Evolutionary conservation across 1,140 invertebrate genomes (phyloP).

Genomic region (Zaprionus gabonicus): DNA sequence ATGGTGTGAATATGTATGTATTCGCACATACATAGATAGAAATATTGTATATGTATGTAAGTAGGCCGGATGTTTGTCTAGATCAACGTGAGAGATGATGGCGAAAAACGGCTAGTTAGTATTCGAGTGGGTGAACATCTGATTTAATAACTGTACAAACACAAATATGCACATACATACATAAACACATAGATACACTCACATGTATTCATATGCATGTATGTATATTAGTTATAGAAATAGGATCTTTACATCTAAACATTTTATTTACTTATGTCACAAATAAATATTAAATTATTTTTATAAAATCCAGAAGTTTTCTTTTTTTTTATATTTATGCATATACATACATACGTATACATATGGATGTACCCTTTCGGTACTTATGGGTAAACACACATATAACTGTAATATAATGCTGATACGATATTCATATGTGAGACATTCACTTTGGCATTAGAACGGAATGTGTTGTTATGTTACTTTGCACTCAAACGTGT

Average conservation of each 20-base stretch:
- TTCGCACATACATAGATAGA: neutral
- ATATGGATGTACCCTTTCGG: constrained; percentile 2
- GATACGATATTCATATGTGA: constrained; percentile 77
- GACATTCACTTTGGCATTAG: constrained; percentile 45
- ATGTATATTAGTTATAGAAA: neutral
- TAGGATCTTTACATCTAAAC: constrained; percentile 13
- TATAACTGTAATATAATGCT: constrained; percentile 34
- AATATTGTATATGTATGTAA: constrained; percentile 12
- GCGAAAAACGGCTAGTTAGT: constrained; percentile 17
- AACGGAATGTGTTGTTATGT: constrained; percentile 23
- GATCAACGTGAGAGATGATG: constrained; percentile 9
- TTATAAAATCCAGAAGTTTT: constrained; percentile 18
- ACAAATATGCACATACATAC: neutral
- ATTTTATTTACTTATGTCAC: constrained; percentile 31
- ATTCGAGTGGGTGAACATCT: neutral
- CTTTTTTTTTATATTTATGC: constrained; percentile 11
- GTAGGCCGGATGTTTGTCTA: constrained; percentile 31
- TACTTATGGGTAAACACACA: constrained; percentile 8
- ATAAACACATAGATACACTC: constrained; percentile 4
- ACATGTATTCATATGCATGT: neutral
- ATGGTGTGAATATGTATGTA: neutral
- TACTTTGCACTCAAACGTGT: constrained; percentile 82
- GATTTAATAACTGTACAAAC: constrained; percentile 1
- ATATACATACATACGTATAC: constrained; percentile 30
- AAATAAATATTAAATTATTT: constrained; percentile 12